Percentiles rank a stretch among this genome's conserved stretches.
phyloP scores from a whole-genome alignment of 2,797 vertebrate genomes.

The Fundulus diaphanus region DNA sequence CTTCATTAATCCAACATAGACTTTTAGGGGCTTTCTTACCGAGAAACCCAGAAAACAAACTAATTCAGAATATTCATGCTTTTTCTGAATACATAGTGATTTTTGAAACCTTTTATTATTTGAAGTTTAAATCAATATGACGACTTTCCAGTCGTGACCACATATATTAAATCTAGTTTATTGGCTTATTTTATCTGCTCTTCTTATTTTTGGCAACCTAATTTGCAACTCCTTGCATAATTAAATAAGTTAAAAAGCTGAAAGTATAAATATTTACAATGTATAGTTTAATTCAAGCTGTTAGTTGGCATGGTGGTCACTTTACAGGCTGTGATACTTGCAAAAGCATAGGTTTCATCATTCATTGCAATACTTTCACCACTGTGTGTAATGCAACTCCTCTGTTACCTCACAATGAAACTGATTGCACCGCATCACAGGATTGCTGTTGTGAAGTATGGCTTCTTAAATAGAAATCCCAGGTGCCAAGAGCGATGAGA shows the following conservation, averaged over 20 bases:
- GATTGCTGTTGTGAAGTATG: background rate
- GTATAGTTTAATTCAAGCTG: background rate
- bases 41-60: background rate
- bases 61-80: background rate
- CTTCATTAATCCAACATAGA: background rate
- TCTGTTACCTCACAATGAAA: background rate
- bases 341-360: constrained; percentile 2
- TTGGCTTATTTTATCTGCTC: background rate
- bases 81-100: background rate
- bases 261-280: background rate
- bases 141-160: background rate
- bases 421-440: background rate
- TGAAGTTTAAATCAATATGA: background rate
- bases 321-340: background rate
- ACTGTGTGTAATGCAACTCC: background rate
- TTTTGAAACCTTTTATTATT: background rate
- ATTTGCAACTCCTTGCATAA: background rate
- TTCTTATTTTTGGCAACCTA: background rate
- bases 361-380: background rate
- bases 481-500: background rate
- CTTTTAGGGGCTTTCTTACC: background rate
- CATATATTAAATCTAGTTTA: background rate
- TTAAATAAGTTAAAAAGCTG: background rate
- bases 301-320: background rate
- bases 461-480: background rate